Evolutionary conservation across 2,888 invertebrate genomes (phyloP), one percentile per base, ranked within the genome.

Genomic region (Toxonevra muliebris): DNA sequence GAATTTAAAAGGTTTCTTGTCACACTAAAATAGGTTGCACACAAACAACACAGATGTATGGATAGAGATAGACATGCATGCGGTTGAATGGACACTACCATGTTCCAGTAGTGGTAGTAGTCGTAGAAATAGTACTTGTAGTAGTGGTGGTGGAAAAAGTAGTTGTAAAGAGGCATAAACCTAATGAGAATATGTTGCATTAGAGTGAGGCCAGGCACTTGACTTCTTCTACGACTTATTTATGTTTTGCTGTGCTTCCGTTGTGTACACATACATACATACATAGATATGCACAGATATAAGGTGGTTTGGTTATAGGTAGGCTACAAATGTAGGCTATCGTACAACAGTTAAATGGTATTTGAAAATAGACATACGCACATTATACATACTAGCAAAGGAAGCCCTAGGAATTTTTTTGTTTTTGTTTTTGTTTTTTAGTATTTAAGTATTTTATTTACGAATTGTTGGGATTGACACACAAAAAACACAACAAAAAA

Each of bases 1-100:
- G 48, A 48, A 48, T 48, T 48, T 48, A 48, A 48, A 48, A 48
- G 48, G 48, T 48, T 48, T 48, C 48, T n/a, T 15, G 15, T 13
- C 48, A 15, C 48, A 7, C 8, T n/a, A 48, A 48, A 15, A 13
- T 15, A 48, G 15, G 48, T 48, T n/a, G 15, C 15, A 48, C 15
- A 15, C n/a, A 15, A 13, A 15, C n/a, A 15, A 13, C 15, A 48
- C 15, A 15, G 48, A 48, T 15, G 8, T 1, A 48, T 15, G 10
- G 8, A 10, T 13, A 48, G 48, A 48, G 48, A 48, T n/a, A 48
- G 48, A 48, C 15, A 15, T 8, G 15, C 48, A 48, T 30, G 30
- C 30, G 30, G 30, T 30, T 30, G 30, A 30, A 30, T 30, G 30
- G 30, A 7, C 30, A 30, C 30, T 30, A 30, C 30, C 7, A 30